A percentile compares a stretch with the other conserved stretches of the same genome.
Evolutionary conservation across 2,113 vertebrate species (phyloP).

Genomic region (Corythoichthys intestinalis): DNA sequence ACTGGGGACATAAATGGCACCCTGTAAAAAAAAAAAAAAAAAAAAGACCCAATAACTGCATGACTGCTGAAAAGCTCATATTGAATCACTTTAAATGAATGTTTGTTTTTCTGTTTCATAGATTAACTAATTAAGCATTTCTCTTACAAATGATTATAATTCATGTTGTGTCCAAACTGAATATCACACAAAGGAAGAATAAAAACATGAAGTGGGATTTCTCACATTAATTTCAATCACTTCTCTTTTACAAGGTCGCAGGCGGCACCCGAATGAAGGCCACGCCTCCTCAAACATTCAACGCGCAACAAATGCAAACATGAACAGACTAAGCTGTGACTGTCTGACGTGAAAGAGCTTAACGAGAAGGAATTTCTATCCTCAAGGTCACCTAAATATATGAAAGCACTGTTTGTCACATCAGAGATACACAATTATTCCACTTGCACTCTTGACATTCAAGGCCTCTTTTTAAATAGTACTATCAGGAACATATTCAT

Average conservation of each 20-base stretch:
- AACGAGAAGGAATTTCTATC: conserved; percentile 23
- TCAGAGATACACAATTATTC: not conserved
- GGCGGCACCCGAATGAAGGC: conserved; percentile 39
- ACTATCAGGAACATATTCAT: no score
- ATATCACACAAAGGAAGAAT: conserved; percentile 28
- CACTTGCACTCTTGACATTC: no score
- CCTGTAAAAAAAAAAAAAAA: no score
- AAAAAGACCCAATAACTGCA: no score
- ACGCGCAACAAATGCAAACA: conserved; percentile 37
- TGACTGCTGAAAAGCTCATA: no score
- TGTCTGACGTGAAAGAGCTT: conserved; percentile 18
- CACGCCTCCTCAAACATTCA: conserved; percentile 29
- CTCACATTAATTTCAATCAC: conserved; percentile 59
- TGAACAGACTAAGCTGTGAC: not conserved
- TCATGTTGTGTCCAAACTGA: conserved; percentile 20
- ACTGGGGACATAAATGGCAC: no score
- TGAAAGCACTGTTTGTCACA: not conserved
- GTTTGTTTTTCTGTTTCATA: no score
- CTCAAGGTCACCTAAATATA: conserved; percentile 19
- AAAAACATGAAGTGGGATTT: conserved; percentile 46
- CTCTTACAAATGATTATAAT: conserved; percentile 15
- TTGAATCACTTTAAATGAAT: not conserved
- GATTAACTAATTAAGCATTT: not conserved
- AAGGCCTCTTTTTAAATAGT: no score
- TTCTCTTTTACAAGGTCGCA: conserved; percentile 64